phyloP scores from a whole-genome alignment of 2,888 invertebrate species.

The Agrypnus murinus region DNA sequence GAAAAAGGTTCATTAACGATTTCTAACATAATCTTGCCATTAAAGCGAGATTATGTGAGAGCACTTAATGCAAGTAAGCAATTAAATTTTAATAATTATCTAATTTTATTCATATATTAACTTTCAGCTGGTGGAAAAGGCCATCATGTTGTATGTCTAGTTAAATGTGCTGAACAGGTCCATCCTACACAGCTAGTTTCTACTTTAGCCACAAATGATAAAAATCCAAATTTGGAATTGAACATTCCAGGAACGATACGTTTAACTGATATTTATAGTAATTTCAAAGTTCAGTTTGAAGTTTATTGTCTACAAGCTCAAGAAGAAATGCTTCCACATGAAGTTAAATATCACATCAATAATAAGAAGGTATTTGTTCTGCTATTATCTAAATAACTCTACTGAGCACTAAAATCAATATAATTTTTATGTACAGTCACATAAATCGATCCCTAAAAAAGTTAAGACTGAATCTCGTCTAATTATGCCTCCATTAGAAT shows the following conservation, averaged over 20 bases:
- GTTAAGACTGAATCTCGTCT: conserved; percentile 76
- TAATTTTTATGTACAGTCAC: conserved; percentile 61
- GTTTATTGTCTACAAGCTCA: conserved; percentile 89
- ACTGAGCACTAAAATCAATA: background rate
- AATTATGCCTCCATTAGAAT: conserved; percentile 79
- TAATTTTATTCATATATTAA: background rate
- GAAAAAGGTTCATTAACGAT: conserved; percentile 80
- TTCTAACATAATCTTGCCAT: conserved; percentile 85
- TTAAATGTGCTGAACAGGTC: conserved; percentile 87
- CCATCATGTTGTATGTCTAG: conserved; percentile 85
- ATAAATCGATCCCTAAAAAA: conserved; percentile 79
- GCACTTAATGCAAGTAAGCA: conserved; percentile 80
- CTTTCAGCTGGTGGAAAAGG: conserved; percentile 79
- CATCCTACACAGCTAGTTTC: conserved; percentile 83
- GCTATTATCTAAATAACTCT: background rate
- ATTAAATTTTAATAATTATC: too few species aligned
- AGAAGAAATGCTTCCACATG: conserved; percentile 87
- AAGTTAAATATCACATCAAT: conserved; percentile 91
- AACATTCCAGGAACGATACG: conserved; percentile 84
- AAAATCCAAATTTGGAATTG: conserved; percentile 73
- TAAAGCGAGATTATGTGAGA: conserved; percentile 87
- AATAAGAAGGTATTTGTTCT: conserved; percentile 76
- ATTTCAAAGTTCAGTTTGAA: conserved; percentile 92
- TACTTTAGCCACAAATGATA: conserved; percentile 76
- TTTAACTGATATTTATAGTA: conserved; percentile 87